Base-by-base conservation (phyloP, 2,113 vertebrate species). In the Ctenomys sociabilis region DNA sequence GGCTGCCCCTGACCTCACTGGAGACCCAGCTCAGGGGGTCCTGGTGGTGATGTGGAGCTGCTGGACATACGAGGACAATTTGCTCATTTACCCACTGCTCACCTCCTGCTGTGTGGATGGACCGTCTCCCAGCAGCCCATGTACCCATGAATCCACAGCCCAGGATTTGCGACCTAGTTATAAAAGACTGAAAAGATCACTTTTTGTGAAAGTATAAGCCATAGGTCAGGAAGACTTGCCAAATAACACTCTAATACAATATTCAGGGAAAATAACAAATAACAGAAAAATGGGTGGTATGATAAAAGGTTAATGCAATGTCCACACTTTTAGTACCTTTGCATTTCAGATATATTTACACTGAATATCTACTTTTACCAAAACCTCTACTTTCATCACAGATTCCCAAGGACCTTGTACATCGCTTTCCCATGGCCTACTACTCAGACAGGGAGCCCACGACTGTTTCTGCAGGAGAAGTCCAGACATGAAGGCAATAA, bases 231-330 rank as follows among this genome's bases (percentile, higher is more conserved):
- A 82, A 92, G 75, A 61, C 80, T 94, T 88, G 86, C 30, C 40
- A 81, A 85, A 43, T 4, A 91, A 90, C 75, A 90, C 81, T 94
- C 75, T 75, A 95, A 43, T 85, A 91, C 88, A 43, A 82, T 87
- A 90, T 94, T 90, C 57, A 61, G n/a, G n/a, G 45, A 93, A 81
- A 86, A 78, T 19, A 40, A 73, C 19, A 86, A 82, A 66, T 89
- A 57, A 35, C 24, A 64, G 57, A 66, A 95, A 92, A 93, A 82
- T 68, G 11, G 5, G 28, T 35, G n/a, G 32, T 14, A 43, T 52
- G 43, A 88, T 49, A 59, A 21, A 92, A 63, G 54, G 26, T 96
- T 85, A 86, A 85, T 93, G 12, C 64, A 84, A 13, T 49, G 21
- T 52, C 57, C 49, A 96, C 80, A 21, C 4, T 68, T 95, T 95